Conservation (phyloP, 2,888 invertebrate genomes). For the Eilema sororculum region DNA sequence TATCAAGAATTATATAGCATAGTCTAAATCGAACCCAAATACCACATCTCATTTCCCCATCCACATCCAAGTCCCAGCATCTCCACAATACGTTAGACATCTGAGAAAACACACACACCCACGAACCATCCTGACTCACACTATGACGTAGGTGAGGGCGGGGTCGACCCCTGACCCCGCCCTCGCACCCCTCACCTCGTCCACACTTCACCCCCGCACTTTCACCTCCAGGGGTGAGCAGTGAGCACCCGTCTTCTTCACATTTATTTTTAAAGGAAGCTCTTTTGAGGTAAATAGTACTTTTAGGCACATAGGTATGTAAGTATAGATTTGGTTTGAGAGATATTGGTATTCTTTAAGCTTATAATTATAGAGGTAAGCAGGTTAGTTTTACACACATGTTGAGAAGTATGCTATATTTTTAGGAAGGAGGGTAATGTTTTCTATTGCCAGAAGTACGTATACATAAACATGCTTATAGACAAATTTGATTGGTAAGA, state of each 20-base stretch:
- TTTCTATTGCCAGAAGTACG: too few relatives aligned
- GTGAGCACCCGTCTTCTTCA: slow-evolving; percentile 57
- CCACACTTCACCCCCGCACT: slow-evolving; percentile 64
- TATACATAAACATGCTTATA: too few relatives aligned
- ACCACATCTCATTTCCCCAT: neutral
- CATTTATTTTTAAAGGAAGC: slow-evolving; percentile 50
- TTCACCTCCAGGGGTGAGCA: slow-evolving; percentile 64
- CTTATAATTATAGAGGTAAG: slow-evolving; percentile 1
- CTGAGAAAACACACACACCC: slow-evolving; percentile 17
- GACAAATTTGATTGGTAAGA: too few relatives aligned
- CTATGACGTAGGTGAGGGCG: slow-evolving; percentile 68
- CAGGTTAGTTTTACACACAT: neutral
- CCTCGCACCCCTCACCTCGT: slow-evolving; percentile 65
- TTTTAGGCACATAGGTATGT: neutral
- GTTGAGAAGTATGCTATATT: neutral
- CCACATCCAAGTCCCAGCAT: neutral
- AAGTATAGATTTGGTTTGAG: neutral
- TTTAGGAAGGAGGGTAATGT: too few relatives aligned
- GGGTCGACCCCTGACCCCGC: slow-evolving; percentile 80
- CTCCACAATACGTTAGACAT: slow-evolving; percentile 9
- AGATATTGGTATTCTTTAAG: neutral
- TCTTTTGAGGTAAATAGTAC: slow-evolving; percentile 17
- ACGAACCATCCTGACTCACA: slow-evolving; percentile 27
- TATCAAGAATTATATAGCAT: too few relatives aligned
- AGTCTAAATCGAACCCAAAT: neutral